A percentile compares a stretch with the other conserved stretches of the same genome.
phyloP scores from a whole-genome alignment of 2,888 invertebrate genomes.

The Sialis lutaria region DNA sequence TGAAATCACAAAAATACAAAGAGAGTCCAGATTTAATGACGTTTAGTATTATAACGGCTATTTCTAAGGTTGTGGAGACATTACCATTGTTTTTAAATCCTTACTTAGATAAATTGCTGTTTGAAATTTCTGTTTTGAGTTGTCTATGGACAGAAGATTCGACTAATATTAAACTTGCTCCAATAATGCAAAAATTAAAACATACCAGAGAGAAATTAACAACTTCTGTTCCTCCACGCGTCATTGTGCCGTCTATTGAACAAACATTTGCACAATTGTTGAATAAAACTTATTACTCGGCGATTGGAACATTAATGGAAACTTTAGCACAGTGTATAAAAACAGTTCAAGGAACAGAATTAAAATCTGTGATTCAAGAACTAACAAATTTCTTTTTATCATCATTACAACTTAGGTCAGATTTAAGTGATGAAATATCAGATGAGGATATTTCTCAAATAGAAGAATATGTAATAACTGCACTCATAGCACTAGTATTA shows the following conservation, averaged over 20 bases:
- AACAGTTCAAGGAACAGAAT: constrained; percentile 41
- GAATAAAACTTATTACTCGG: constrained; percentile 36
- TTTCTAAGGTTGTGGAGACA: constrained; percentile 68
- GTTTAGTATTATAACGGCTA: constrained; percentile 58
- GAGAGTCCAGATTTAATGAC: constrained; percentile 41
- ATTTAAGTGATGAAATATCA: constrained; percentile 25
- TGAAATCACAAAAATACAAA: constrained; percentile 40
- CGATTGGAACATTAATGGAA: constrained; percentile 54
- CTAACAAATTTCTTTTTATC: constrained; percentile 59
- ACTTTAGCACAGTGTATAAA: constrained; percentile 56
- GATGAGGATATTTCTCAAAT: constrained; percentile 34
- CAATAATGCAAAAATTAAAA: constrained; percentile 37
- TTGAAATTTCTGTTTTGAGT: constrained; percentile 40
- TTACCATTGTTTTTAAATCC: constrained; percentile 72
- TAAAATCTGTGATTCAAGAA: constrained; percentile 45
- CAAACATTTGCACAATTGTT: constrained; percentile 44
- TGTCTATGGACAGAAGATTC: constrained; percentile 30
- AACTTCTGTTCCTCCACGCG: constrained; percentile 47
- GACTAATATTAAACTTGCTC: constrained; percentile 31
- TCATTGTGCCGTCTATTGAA: constrained; percentile 57
- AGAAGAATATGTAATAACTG: constrained; percentile 58
- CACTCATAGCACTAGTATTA: constrained; percentile 62
- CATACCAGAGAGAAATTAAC: constrained; percentile 51
- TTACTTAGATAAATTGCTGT: constrained; percentile 56
- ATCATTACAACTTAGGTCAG: constrained; percentile 48